Conservation (phyloP, 2,113 vertebrate species). For the Hypanus sabinus region DNA sequence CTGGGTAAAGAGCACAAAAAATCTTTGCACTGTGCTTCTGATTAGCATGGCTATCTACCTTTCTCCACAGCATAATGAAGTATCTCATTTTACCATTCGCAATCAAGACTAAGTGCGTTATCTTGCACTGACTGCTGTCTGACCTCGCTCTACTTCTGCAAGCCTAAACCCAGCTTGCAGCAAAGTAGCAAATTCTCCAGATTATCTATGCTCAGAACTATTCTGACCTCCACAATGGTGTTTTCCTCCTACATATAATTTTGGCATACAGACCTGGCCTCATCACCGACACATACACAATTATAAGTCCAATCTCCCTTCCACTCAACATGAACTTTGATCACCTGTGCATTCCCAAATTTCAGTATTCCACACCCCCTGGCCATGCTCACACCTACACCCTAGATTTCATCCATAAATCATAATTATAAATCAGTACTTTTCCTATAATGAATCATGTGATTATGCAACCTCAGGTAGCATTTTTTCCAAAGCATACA, state of each 20-base stretch:
- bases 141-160: not conserved
- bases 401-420: not conserved
- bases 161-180: not conserved
- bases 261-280: not conserved
- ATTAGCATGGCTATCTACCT: slow-evolving; percentile 33
- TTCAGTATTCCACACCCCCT: not conserved
- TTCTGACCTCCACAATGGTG: not conserved
- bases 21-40: slow-evolving; percentile 25
- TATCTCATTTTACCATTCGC: slow-evolving; percentile 29
- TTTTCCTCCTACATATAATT: too few relatives aligned
- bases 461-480: too few relatives aligned
- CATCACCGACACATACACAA: not conserved
- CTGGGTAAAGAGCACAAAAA: not conserved
- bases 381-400: not conserved
- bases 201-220: not conserved
- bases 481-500: too few relatives aligned
- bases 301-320: not conserved
- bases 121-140: not conserved
- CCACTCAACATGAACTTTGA: not conserved
- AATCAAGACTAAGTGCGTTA: not conserved
- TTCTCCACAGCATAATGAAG: not conserved
- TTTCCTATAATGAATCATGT: too few relatives aligned
- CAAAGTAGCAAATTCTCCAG: not conserved
- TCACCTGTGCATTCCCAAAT: not conserved
- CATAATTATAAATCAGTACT: too few relatives aligned